Conservation (phyloP, 2,888 invertebrate species). For the Morinoia aosen region DNA sequence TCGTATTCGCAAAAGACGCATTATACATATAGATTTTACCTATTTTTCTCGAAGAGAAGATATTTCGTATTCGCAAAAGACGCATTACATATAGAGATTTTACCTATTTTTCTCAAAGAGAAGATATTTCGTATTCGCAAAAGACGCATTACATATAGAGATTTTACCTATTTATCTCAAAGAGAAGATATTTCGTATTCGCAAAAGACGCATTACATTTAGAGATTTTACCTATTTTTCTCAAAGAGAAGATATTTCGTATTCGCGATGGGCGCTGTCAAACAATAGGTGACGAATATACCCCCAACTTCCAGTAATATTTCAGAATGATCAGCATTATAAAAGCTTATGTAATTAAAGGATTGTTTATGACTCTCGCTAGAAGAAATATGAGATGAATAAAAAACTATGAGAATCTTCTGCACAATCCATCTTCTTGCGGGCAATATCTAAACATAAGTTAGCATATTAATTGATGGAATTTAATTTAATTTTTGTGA, state of each 20-base stretch:
- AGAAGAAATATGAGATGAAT: background rate
- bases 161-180: background rate
- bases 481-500: background rate
- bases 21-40: background rate
- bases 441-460: background rate
- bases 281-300: background rate
- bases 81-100: too few species aligned
- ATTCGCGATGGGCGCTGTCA: background rate
- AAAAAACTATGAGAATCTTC: background rate
- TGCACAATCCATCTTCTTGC: background rate
- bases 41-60: background rate
- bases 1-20: background rate
- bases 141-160: background rate
- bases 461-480: background rate
- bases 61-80: background rate
- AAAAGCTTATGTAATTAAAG: background rate
- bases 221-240: too few species aligned
- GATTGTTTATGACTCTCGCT: background rate
- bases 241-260: too few species aligned
- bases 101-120: too few species aligned
- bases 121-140: too few species aligned
- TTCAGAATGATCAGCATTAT: background rate
- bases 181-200: background rate
- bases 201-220: background rate
- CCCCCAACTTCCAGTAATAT: background rate